Percentiles rank a stretch among this genome's conserved stretches.
phyloP scores from a whole-genome alignment of 2,113 vertebrate genomes.

The Todiramphus saurophagus region DNA sequence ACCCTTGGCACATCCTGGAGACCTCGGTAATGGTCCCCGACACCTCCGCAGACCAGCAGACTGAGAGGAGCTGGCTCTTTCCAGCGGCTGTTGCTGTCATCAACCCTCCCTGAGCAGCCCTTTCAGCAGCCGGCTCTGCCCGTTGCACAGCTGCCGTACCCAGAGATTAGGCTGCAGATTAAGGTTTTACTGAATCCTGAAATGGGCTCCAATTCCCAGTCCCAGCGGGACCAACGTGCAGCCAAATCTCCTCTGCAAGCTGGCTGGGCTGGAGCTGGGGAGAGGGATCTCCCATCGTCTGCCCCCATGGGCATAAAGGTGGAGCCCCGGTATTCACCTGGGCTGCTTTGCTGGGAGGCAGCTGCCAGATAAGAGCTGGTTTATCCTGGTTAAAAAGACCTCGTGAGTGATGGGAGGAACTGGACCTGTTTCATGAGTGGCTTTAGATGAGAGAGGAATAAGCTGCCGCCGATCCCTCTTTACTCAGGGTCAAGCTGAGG shows the following conservation, averaged over 20 bases:
- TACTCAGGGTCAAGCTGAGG: background rate
- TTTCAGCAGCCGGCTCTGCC: background rate
- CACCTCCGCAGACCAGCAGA: background rate
- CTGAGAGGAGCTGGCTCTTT: background rate
- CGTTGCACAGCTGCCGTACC: constrained; percentile 4
- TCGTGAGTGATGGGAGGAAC: background rate
- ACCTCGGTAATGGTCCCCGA: fast-evolving
- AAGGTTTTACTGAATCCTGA: constrained; percentile 35
- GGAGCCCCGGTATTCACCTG: background rate
- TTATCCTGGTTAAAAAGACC: background rate
- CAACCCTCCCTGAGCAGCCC: background rate
- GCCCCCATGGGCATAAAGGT: background rate
- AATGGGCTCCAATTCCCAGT: constrained; percentile 18
- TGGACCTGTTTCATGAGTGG: background rate
- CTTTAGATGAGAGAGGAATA: background rate
- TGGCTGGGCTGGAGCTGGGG: background rate
- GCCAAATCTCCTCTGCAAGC: background rate
- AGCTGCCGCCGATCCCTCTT: background rate
- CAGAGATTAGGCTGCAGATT: constrained; percentile 50
- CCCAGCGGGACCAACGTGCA: background rate
- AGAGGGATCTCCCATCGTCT: background rate
- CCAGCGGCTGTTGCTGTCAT: background rate
- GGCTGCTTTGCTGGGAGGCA: background rate
- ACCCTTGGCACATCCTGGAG: background rate
- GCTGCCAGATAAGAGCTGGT: background rate